Percentiles rank a stretch among this genome's conserved stretches.
Evolutionary conservation across 1,140 invertebrate species (phyloP).

Genomic region (Hycleus phaleratus): DNA sequence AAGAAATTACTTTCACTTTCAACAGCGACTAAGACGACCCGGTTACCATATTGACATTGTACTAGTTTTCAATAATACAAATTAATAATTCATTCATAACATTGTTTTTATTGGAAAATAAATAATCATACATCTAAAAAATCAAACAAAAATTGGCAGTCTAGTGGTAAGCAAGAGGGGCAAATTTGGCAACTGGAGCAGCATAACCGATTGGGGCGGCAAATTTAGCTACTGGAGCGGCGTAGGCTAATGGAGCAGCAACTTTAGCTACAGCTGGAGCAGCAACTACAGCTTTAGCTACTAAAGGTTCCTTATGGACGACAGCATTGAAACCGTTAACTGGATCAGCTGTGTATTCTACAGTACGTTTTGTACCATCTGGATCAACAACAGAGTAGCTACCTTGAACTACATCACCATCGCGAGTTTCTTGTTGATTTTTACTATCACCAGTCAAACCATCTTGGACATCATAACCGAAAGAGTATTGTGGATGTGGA

Average conservation of each 20-base stretch:
- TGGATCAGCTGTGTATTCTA: conserved; percentile 57
- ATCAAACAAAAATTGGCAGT: no score
- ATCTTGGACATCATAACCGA: conserved; percentile 53
- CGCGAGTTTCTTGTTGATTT: conserved; percentile 50
- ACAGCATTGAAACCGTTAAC: conserved; percentile 46
- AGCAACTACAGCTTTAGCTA: conserved; percentile 34
- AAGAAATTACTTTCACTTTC: conserved; percentile 14
- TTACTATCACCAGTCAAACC: conserved; percentile 55
- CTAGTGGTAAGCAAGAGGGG: no score
- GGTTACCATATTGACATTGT: conserved; percentile 12
- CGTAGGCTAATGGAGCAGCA: conserved; percentile 16
- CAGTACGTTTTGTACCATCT: conserved; percentile 55
- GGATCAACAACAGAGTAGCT: conserved; percentile 56
- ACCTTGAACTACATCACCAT: conserved; percentile 39
- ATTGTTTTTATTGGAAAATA: no score
- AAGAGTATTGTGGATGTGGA: conserved; percentile 51
- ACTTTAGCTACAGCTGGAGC: conserved; percentile 21
- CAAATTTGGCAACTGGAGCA: conserved; percentile 14
- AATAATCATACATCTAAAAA: no score
- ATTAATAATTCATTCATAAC: no score
- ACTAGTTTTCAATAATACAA: background rate
- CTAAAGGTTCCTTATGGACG: conserved; percentile 35
- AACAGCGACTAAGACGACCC: conserved; percentile 1
- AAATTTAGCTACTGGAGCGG: conserved; percentile 1
- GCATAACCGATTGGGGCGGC: conserved; percentile 2